These are phyloP conservation scores for Columbina picui DNA, from an alignment of 2,113 vertebrate species.

Conservation along the genomic window DNA sequence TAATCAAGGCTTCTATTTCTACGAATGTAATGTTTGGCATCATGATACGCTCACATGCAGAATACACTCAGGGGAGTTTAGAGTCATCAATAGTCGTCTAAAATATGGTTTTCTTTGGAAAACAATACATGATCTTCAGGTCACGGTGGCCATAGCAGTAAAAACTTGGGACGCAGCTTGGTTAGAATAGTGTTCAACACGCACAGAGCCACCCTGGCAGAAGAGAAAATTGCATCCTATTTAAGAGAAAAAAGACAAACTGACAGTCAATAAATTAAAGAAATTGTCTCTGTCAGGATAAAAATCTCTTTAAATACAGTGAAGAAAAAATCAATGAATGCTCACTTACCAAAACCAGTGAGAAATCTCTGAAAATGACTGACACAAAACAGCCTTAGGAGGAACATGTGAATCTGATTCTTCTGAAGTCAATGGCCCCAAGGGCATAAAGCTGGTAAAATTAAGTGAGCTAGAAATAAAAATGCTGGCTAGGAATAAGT, in stretches of 20 bases:
- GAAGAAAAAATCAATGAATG: conserved; percentile 22
- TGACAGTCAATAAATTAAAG: not conserved
- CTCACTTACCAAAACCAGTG: not conserved
- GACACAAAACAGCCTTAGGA: conserved; percentile 5
- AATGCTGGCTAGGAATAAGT: conserved; percentile 43
- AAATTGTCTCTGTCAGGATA: not conserved
- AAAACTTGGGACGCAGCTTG: not conserved
- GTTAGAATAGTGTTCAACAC: not conserved
- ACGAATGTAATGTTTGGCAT: not conserved
- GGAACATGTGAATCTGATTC: not conserved
- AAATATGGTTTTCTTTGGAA: conserved; percentile 32
- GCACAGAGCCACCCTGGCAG: not conserved
- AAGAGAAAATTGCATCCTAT: conserved; percentile 13
- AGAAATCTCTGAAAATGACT: conserved; percentile 48
- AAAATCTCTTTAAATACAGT: conserved; percentile 5
- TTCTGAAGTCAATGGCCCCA: not conserved
- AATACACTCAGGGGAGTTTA: not conserved
- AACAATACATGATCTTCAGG: not conserved
- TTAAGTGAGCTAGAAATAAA: not conserved
- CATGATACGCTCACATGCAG: not conserved
- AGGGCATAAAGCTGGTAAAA: not conserved
- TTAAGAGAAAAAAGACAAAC: conserved; percentile 4
- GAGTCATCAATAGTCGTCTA: not conserved
- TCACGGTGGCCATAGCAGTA: not conserved
- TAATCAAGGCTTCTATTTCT: not conserved